Evolutionary conservation across 2,888 invertebrate species (phyloP), one percentile per base, ranked within the genome.

Genomic region (Ormyrus pomaceus): DNA sequence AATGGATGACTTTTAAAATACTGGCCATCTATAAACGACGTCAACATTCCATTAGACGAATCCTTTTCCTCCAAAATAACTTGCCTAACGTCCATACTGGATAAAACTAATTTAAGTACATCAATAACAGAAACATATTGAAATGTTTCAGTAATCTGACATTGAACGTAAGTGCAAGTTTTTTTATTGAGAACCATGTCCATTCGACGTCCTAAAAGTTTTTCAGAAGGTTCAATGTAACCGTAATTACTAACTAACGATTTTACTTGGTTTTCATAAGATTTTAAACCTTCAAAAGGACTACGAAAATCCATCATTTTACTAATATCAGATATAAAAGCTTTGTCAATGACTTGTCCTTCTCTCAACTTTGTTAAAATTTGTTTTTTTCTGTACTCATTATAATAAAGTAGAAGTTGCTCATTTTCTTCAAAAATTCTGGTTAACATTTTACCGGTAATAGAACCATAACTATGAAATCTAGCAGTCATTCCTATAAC

Each of bases 11-110:
- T 46, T 58, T 71, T 55, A 34, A 77, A 81, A 77, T 82, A 78
- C 19, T 82, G 48, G 46, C 83, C 82, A 80, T 84, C 82, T 7
- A 82, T 46, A 76, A 82, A 84, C 5, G 82, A 83, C n/a, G 11
- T 34, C 50, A 82, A 48, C 1, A 74, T 55, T 8, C 80, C 82
- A 19, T 71, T 62, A 7, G 79, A 53, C 3, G 82, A 82, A 46
- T 56, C 64, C 68, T 76, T 5, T 68, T 84, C 83, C 9, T 11
- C 50, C 5, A 19, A 0, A 59, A 84, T 78, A 9, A 77, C 76
- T 48, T 77, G 7, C 59, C 77, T 13, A 10, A 74, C 46, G 3
- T 55, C 61, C 8, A 61, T 46, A 68, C 76, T 83, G 0, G 82
- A 81, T n/a, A 83, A 58, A 11, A 84, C 55, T 6, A 84, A 50